phyloP scores from a whole-genome alignment of 2,797 vertebrate genomes.

The Lepus townsendii region DNA sequence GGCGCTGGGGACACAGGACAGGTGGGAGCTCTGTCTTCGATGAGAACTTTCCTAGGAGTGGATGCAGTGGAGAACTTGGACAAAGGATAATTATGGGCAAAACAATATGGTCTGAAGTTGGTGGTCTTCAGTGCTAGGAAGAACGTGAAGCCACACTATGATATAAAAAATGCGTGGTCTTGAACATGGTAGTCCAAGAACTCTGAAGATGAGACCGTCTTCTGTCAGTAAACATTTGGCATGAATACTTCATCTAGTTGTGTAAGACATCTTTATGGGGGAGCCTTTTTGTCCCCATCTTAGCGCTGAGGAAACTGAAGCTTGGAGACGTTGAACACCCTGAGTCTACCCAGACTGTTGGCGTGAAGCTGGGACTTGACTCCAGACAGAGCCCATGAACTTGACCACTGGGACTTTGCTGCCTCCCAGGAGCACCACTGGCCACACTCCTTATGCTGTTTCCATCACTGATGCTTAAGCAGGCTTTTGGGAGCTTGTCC shows the following conservation, averaged over 20 bases:
- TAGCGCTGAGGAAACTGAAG: background rate
- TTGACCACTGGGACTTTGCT: background rate
- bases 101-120: background rate
- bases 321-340: background rate
- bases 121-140: background rate
- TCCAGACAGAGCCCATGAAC: background rate
- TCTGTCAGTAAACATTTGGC: background rate
- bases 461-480: background rate
- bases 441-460: background rate
- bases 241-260: background rate
- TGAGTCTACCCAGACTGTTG: background rate
- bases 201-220: background rate
- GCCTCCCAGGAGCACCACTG: background rate
- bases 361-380: background rate
- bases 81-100: background rate
- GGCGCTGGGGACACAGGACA: background rate
- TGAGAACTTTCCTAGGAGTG: background rate
- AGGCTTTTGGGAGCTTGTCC: background rate
- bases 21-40: background rate
- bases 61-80: background rate
- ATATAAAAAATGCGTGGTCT: background rate
- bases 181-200: background rate
- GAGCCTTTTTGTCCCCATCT: background rate
- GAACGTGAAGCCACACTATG: background rate
- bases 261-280: background rate